phyloP scores from a whole-genome alignment of 1,140 invertebrate genomes.

The Drosophila mayri region DNA sequence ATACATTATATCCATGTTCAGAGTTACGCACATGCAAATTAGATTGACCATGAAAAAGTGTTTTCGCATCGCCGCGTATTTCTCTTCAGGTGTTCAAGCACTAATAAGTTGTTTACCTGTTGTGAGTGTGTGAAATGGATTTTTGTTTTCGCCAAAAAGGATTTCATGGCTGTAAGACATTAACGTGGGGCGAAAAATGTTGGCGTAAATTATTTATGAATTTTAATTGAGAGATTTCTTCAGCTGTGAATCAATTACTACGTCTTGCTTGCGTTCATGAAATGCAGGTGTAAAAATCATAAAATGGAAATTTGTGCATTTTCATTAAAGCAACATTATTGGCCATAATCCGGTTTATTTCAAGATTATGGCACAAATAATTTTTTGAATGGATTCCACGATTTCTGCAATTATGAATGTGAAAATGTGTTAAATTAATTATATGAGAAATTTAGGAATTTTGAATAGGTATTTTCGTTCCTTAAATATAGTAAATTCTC shows the following conservation, averaged over 20 bases:
- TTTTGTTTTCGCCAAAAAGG: slow-evolving; percentile 47
- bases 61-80: slow-evolving; percentile 45
- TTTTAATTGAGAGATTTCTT: slow-evolving; percentile 29
- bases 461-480: neutral
- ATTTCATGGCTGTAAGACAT: slow-evolving; percentile 23
- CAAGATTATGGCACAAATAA: neutral
- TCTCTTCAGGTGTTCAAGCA: slow-evolving; percentile 43
- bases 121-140: slow-evolving; percentile 37
- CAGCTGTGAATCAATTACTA: slow-evolving; percentile 20
- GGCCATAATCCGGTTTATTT: slow-evolving; percentile 1
- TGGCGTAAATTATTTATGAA: slow-evolving; percentile 3
- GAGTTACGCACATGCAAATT: slow-evolving; percentile 58
- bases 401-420: slow-evolving; percentile 5
- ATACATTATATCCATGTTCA: slow-evolving; percentile 9
- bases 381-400: slow-evolving; percentile 1
- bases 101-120: slow-evolving; percentile 28
- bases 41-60: slow-evolving; percentile 62
- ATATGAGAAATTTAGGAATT: neutral
- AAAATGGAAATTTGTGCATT: neutral
- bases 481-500: neutral
- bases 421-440: slow-evolving; percentile 1
- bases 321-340: neutral
- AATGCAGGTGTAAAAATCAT: slow-evolving; percentile 9
- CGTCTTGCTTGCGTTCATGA: neutral
- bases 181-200: neutral